A percentile compares a stretch with the other conserved stretches of the same genome.
These are phyloP conservation scores for Caenorhabditis plicata DNA, from an alignment of 2,888 invertebrate species.

Conservation along the genomic window DNA sequence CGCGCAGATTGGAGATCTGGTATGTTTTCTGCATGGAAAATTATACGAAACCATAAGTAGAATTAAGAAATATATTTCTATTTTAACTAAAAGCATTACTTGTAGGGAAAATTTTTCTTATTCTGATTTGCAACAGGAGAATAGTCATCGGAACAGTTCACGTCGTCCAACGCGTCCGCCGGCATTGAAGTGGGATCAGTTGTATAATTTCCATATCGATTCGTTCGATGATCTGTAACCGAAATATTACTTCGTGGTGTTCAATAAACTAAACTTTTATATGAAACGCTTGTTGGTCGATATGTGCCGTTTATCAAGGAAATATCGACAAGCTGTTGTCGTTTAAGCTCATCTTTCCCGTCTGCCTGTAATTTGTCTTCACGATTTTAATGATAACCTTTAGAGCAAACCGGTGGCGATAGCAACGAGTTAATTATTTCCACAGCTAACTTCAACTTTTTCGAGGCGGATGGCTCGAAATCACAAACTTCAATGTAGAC, in stretches of 20 bases:
- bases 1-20: no score
- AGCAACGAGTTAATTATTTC: conserved; percentile 12
- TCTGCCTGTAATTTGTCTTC: conserved; percentile 23
- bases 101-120: no score
- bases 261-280: no score
- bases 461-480: neutral
- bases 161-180: conserved; percentile 1
- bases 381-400: neutral
- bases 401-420: conserved; percentile 20
- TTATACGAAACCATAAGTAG: no score
- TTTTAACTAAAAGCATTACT: no score
- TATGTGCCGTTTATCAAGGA: conserved; percentile 31
- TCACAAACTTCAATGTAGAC: conserved; percentile 27
- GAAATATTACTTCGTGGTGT: neutral
- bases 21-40: no score
- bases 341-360: conserved; percentile 31
- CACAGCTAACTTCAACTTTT: conserved; percentile 19
- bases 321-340: conserved; percentile 32
- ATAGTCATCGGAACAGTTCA: neutral
- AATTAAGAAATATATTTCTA: no score
- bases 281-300: conserved; percentile 15
- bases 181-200: conserved; percentile 23
- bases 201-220: neutral
- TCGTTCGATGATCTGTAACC: neutral
- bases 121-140: no score